Evolutionary conservation across 2,797 vertebrate genomes (phyloP).

Genomic region (Anolis apletophallus): DNA sequence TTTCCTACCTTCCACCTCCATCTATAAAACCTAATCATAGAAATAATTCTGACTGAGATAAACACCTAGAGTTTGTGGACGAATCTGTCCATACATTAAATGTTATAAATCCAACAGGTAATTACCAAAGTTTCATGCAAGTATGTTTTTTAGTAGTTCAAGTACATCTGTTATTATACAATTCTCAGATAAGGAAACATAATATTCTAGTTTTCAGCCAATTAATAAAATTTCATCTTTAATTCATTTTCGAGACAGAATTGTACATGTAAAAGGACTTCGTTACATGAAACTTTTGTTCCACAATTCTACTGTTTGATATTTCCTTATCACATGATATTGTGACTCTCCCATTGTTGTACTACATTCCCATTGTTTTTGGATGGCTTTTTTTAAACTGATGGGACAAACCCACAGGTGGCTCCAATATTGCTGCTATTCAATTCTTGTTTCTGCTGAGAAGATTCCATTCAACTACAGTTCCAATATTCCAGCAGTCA

Average conservation of each 20-base stretch:
- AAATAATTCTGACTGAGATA: not conserved
- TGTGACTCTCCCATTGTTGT: too few relatives aligned
- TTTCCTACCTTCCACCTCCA: not conserved
- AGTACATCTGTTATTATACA: not conserved
- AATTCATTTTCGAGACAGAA: not conserved
- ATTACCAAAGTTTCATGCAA: not conserved
- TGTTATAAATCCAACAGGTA: not conserved
- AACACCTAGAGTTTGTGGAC: not conserved
- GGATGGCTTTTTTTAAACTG: too few relatives aligned
- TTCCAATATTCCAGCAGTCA: too few relatives aligned
- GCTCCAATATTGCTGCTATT: too few relatives aligned
- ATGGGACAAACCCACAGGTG: too few relatives aligned
- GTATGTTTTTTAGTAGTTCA: not conserved
- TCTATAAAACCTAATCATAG: not conserved
- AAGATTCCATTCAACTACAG: too few relatives aligned
- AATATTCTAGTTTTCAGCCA: not conserved
- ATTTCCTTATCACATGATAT: too few relatives aligned
- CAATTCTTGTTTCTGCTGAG: too few relatives aligned
- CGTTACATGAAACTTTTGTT: too few relatives aligned
- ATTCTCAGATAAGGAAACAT: not conserved
- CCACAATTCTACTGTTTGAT: too few relatives aligned
- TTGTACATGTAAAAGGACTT: not conserved
- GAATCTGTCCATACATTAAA: not conserved
- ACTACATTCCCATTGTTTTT: too few relatives aligned
- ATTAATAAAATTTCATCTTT: not conserved